These are phyloP conservation scores for Pedetes capensis DNA, from an alignment of 2,113 vertebrate genomes.

Conservation along the genomic window DNA sequence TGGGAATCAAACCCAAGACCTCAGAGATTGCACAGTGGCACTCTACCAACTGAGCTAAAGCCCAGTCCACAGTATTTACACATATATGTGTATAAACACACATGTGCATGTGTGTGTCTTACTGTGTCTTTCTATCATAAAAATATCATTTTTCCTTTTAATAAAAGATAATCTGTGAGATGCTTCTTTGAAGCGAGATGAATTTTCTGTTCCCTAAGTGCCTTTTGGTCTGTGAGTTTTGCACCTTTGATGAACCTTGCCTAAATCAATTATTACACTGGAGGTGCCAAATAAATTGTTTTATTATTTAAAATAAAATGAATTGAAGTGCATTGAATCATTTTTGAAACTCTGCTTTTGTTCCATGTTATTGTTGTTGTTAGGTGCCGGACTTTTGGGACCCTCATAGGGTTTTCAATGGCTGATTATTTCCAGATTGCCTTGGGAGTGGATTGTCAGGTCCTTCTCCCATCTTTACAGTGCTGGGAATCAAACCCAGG, in stretches of 20 bases:
- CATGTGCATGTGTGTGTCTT: neutral
- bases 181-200: neutral
- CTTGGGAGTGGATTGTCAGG: too few species aligned
- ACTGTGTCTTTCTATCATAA: neutral
- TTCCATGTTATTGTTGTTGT: too few species aligned
- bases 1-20: too few species aligned
- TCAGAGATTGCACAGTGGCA: too few species aligned
- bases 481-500: too few species aligned
- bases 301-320: conserved; percentile 39
- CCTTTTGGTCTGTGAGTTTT: neutral
- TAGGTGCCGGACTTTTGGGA: too few species aligned
- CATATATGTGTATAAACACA: neutral
- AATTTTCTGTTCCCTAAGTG: neutral
- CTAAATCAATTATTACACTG: neutral
- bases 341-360: neutral
- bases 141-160: neutral
- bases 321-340: neutral
- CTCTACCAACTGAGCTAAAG: too few species aligned
- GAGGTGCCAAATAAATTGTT: neutral
- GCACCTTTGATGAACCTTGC: neutral
- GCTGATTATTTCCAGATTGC: too few species aligned
- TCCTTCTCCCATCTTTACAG: too few species aligned
- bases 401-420: too few species aligned
- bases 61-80: too few species aligned
- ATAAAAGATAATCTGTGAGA: neutral